Conservation (phyloP, 2,888 invertebrate genomes). For the Brachylomia viminalis region DNA sequence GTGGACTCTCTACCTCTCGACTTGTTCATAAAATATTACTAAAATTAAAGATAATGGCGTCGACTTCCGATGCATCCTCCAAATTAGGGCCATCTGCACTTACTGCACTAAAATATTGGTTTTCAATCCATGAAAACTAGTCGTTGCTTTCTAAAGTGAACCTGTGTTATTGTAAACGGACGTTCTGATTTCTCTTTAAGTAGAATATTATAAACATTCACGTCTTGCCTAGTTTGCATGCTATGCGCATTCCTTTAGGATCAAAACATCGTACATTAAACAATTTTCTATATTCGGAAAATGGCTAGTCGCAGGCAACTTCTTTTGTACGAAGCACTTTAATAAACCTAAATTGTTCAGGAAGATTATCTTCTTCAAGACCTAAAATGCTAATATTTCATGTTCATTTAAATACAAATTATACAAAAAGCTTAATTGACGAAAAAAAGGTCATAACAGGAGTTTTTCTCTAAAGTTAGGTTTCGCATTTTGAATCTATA, state of each 20-base stretch:
- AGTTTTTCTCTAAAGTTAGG: neutral
- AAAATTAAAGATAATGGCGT: constrained; percentile 50
- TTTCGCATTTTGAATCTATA: neutral
- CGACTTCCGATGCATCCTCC: constrained; percentile 51
- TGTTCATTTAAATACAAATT: neutral
- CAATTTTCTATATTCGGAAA: neutral
- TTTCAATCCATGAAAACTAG: constrained; percentile 57
- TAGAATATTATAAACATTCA: constrained; percentile 57
- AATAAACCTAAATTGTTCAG: neutral
- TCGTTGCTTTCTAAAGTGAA: constrained; percentile 50
- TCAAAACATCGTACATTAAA: constrained; percentile 8
- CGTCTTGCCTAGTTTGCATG: constrained; percentile 36
- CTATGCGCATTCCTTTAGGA: constrained; percentile 12
- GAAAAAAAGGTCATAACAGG: neutral
- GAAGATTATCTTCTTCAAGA: neutral
- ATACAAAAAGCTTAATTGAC: neutral
- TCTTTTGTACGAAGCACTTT: neutral
- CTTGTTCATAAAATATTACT: constrained; percentile 52
- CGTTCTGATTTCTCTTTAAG: constrained; percentile 55
- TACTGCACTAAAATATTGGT: constrained; percentile 52
- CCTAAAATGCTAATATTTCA: neutral
- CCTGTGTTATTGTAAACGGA: constrained; percentile 55
- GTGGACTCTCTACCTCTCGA: constrained; percentile 18
- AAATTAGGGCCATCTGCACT: constrained; percentile 44
- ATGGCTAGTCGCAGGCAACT: neutral